Percentiles rank a stretch among this genome's conserved stretches.
Conservation (phyloP, 2,888 invertebrate genomes). For the Disparrhopalites patrizii region DNA sequence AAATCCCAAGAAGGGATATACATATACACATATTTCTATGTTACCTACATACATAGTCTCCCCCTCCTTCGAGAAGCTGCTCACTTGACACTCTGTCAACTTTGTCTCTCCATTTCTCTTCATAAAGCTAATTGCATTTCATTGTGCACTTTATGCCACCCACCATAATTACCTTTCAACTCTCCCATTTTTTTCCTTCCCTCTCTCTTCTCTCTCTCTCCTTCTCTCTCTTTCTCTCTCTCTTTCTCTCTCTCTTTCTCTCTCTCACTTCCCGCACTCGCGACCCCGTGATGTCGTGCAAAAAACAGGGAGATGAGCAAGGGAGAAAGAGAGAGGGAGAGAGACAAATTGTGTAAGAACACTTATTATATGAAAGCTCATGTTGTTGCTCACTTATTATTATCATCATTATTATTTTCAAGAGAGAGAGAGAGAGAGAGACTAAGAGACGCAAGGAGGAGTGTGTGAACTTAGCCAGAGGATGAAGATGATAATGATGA, state of each 20-base stretch:
- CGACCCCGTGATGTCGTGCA: too few relatives aligned
- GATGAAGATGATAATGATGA: too few relatives aligned
- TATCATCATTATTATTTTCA: too few relatives aligned
- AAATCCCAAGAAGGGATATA: too few relatives aligned
- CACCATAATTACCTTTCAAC: slow-evolving; percentile 22
- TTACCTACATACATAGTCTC: neutral
- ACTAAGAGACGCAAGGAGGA: too few relatives aligned
- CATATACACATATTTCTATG: neutral
- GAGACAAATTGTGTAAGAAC: slow-evolving; percentile 8
- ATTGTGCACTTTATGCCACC: slow-evolving; percentile 44
- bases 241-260: neutral
- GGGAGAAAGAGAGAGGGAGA: too few relatives aligned
- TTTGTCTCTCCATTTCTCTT: slow-evolving; percentile 42
- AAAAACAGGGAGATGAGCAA: too few relatives aligned
- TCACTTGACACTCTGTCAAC: slow-evolving; percentile 24
- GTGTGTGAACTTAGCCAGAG: too few relatives aligned
- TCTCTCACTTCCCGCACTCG: neutral
- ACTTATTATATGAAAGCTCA: slow-evolving; percentile 1
- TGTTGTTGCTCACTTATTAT: too few relatives aligned
- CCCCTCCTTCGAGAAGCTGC: slow-evolving; percentile 1
- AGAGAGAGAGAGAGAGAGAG: too few relatives aligned
- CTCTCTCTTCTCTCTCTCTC: neutral
- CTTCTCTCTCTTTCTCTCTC: neutral
- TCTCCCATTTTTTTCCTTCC: neutral
- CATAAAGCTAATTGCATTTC: slow-evolving; percentile 48